These are phyloP conservation scores for Bombus waltoni DNA, from an alignment of 1,140 invertebrate genomes.

Conservation along the genomic window DNA sequence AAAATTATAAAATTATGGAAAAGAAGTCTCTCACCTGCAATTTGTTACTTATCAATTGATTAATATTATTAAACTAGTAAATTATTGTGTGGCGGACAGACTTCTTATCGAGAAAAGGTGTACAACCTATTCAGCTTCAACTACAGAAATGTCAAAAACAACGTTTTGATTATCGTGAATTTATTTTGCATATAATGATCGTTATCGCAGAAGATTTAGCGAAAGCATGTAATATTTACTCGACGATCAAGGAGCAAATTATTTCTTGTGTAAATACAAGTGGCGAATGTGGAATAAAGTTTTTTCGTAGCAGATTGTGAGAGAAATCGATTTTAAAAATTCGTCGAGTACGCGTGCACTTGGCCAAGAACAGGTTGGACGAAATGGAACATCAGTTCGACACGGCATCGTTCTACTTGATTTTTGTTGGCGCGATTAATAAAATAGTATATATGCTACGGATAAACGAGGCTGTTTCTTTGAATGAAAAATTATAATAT, in stretches of 20 bases:
- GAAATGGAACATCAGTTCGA: background rate
- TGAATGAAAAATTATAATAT: background rate
- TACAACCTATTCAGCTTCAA: background rate
- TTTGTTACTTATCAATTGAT: too few species aligned
- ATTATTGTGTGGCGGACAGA: too few species aligned
- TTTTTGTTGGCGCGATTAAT: background rate
- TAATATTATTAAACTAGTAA: too few species aligned
- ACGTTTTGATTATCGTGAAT: background rate
- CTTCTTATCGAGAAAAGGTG: too few species aligned
- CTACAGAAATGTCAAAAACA: background rate
- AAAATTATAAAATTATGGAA: too few species aligned
- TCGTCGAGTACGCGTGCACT: slow-evolving; percentile 12
- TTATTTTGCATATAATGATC: background rate
- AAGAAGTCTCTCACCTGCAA: too few species aligned
- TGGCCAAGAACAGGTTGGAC: background rate
- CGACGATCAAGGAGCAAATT: background rate
- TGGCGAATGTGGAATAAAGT: background rate
- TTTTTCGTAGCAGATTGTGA: background rate
- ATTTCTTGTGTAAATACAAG: background rate
- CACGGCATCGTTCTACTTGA: background rate
- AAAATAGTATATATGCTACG: background rate
- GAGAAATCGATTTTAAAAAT: slow-evolving; percentile 24
- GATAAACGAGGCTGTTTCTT: background rate
- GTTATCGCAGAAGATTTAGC: background rate
- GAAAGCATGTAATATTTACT: too few species aligned